Percentiles rank a stretch among this genome's conserved stretches.
Evolutionary conservation across 2,113 vertebrate species (phyloP).

Genomic region (Callorhinus ursinus): DNA sequence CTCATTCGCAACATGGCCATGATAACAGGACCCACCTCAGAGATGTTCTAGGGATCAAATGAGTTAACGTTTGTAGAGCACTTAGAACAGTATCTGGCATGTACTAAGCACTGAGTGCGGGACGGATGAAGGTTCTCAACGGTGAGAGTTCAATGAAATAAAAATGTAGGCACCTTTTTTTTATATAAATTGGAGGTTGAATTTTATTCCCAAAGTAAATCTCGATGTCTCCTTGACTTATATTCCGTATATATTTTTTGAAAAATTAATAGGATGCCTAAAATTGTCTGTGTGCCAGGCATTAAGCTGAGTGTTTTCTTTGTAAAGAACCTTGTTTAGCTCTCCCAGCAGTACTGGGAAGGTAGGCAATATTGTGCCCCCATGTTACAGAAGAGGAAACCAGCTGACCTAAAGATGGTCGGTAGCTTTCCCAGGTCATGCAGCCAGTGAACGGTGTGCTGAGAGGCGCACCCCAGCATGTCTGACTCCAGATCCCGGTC

Average conservation of each 20-base stretch:
- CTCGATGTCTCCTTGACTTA: not conserved
- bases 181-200: not conserved
- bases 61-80: not conserved
- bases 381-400: not conserved
- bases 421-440: not conserved
- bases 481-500: not conserved
- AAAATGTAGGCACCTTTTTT: not conserved
- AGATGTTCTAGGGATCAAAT: not conserved
- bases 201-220: conserved; percentile 23
- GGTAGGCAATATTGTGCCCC: not conserved
- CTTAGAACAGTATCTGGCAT: not conserved
- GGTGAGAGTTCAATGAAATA: not conserved
- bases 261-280: not conserved
- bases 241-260: not conserved
- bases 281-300: not conserved
- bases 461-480: rapidly evolving
- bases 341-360: not conserved
- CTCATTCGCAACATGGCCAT: not conserved
- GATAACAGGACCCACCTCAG: not conserved
- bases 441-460: too few relatives aligned
- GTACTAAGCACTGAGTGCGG: not conserved
- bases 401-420: too few relatives aligned
- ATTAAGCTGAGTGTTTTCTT: too few relatives aligned
- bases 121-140: not conserved
- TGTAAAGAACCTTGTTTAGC: not conserved